Percentiles rank a stretch among this genome's conserved stretches.
Conservation (phyloP, 2,797 vertebrate species). For the Ispidina picta region DNA sequence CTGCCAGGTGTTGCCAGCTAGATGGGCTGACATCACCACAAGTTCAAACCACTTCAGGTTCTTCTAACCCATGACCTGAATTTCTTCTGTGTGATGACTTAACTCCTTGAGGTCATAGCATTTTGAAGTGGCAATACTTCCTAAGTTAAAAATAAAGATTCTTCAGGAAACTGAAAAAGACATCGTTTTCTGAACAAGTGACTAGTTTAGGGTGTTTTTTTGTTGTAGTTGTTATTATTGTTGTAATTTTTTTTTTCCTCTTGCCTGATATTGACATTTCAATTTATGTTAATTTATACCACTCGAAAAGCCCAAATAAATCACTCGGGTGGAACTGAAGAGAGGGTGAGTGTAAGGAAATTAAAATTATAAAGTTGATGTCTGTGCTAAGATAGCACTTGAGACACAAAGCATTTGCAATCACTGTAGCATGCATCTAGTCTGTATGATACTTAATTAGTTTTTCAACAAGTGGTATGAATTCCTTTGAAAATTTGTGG, state of each 20-base stretch:
- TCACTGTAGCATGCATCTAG: constrained; percentile 59
- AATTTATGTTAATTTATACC: constrained; percentile 71
- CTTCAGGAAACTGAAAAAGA: constrained; percentile 17
- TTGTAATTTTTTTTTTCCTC: background rate
- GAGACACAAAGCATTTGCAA: constrained; percentile 63
- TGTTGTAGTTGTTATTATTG: background rate
- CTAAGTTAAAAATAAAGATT: constrained; percentile 27
- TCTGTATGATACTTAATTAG: constrained; percentile 69
- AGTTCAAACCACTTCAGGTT: background rate
- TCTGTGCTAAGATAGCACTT: constrained; percentile 60
- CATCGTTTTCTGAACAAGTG: constrained; percentile 4
- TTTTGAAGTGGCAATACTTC: background rate
- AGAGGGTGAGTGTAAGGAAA: constrained; percentile 64
- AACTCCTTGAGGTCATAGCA: background rate
- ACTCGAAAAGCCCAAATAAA: constrained; percentile 63
- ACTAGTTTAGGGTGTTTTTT: background rate
- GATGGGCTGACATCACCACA: background rate
- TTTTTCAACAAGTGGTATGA: constrained; percentile 60
- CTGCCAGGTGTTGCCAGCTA: background rate
- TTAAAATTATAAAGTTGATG: constrained; percentile 68
- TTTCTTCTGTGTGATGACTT: background rate
- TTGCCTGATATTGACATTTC: constrained; percentile 66
- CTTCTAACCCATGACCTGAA: background rate
- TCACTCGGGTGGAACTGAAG: constrained; percentile 51
- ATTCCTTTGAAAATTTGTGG: constrained; percentile 66